Base-by-base conservation (phyloP, 2,113 vertebrate genomes). In the Xenopus borealis region DNA sequence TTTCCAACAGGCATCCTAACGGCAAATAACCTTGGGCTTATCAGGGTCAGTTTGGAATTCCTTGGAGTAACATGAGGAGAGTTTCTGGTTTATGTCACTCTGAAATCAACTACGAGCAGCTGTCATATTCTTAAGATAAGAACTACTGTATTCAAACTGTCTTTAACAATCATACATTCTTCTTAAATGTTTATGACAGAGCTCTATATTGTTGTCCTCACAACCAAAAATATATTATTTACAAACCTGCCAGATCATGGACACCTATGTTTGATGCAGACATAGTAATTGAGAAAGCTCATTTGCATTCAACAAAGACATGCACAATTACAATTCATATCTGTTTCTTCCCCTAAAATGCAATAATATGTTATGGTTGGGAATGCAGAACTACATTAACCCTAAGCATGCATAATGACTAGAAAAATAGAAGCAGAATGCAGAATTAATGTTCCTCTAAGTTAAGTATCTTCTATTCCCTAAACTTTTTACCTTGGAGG, bases 1-100 rank as follows among this genome's bases (percentile, higher is more conserved):
- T 89, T 89, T 90, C 91, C 89, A 92, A 92, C 91, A 92, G 90
- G 90, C 88, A 89, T 92, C 93, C 94, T 93, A 86, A 86, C 86
- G 91, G 93, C 88, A 91, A 92, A 87, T 88, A 91, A 92, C 91
- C 91, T 89, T 87, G 86, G 92, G 90, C 92, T 93, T 95, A 93
- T 92, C 91, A 86, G 91, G 93, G 93, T 94, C 93, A 94, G 88
- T 90, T 92, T 88, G 88, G 89, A 92, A 94, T 93, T 92, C 93
- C 94, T 92, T 89, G 82, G 92, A 93, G 94, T 91, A 89, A 91
- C 87, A 91, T 94, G 92, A 92, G 83, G 83, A 89, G 87, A 87
- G 88, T 85, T 85, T 91, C 87, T 90, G 88, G 90, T 89, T 90
- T 93, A 87, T 93, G 90, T 92, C 91, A 93, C 90, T 89, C 90